These are phyloP conservation scores for Damaliscus lunatus DNA, from an alignment of 2,113 vertebrate species.

Conservation along the genomic window DNA sequence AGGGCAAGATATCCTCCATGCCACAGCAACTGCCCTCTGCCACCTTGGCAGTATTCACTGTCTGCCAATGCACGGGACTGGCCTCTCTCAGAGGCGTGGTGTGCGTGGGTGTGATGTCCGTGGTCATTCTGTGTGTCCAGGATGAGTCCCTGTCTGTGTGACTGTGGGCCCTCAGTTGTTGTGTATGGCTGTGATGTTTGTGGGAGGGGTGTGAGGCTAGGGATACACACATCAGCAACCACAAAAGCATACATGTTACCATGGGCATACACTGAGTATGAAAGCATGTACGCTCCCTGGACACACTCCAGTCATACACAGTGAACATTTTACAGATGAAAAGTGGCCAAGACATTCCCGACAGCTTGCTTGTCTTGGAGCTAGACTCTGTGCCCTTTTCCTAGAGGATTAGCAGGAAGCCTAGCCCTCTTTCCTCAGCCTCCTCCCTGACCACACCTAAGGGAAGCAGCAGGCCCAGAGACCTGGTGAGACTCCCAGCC, in stretches of 20 bases:
- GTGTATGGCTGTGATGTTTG: not conserved
- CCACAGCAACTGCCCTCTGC: not conserved
- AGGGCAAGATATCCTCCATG: not conserved
- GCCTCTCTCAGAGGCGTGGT: not conserved
- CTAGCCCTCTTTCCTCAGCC: too few relatives aligned
- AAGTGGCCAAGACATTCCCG: not conserved
- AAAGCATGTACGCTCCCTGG: not conserved
- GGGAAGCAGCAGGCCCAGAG: not conserved
- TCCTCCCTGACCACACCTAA: not conserved
- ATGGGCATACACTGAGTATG: not conserved
- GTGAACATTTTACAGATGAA: not conserved
- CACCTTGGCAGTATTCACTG: not conserved
- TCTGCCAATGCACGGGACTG: not conserved
- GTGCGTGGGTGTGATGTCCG: not conserved
- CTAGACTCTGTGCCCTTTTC: not conserved
- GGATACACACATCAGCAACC: not conserved
- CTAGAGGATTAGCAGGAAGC: not conserved
- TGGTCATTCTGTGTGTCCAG: not conserved
- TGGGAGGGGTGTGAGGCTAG: not conserved
- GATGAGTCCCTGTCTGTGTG: not conserved
- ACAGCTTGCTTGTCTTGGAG: not conserved
- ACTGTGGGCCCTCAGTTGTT: not conserved
- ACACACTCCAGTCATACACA: not conserved
- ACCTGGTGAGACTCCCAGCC: not conserved
- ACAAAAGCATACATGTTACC: not conserved